Evolutionary conservation across 2,888 invertebrate species (phyloP).

Genomic region (Clusia tigrina): DNA sequence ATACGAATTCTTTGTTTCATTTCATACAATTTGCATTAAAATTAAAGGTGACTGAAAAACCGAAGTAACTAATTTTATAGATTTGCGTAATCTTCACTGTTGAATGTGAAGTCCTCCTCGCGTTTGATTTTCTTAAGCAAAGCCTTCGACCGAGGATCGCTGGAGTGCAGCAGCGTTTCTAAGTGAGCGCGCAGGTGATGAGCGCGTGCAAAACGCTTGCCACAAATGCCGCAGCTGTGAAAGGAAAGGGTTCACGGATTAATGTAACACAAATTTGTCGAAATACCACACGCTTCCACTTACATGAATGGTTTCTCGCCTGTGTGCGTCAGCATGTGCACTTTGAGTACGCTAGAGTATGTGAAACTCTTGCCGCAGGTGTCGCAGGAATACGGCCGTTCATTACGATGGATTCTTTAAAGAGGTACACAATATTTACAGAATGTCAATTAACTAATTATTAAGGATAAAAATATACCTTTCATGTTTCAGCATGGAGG

Average conservation of each 20-base stretch:
- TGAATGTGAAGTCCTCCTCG: slow-evolving; percentile 28
- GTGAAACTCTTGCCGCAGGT: slow-evolving; percentile 62
- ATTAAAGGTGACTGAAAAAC: background rate
- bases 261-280: no score
- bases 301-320: slow-evolving; percentile 62
- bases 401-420: slow-evolving; percentile 60
- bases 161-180: slow-evolving; percentile 58
- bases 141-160: slow-evolving; percentile 50
- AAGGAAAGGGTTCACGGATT: no score
- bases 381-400: slow-evolving; percentile 58
- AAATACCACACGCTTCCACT: no score
- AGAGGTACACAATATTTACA: slow-evolving; percentile 7
- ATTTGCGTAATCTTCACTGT: background rate
- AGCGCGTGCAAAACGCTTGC: slow-evolving; percentile 57
- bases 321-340: slow-evolving; percentile 60
- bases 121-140: slow-evolving; percentile 40
- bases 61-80: background rate
- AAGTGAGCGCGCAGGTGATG: slow-evolving; percentile 63
- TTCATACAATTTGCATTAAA: no score
- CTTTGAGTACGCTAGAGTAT: slow-evolving; percentile 61
- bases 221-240: slow-evolving; percentile 57
- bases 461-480: slow-evolving; percentile 43
- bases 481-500: slow-evolving; percentile 62
- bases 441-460: background rate
- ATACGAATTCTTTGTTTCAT: background rate